These are phyloP conservation scores for Anguilla anguilla DNA, from an alignment of 2,797 vertebrate species.

Conservation along the genomic window DNA sequence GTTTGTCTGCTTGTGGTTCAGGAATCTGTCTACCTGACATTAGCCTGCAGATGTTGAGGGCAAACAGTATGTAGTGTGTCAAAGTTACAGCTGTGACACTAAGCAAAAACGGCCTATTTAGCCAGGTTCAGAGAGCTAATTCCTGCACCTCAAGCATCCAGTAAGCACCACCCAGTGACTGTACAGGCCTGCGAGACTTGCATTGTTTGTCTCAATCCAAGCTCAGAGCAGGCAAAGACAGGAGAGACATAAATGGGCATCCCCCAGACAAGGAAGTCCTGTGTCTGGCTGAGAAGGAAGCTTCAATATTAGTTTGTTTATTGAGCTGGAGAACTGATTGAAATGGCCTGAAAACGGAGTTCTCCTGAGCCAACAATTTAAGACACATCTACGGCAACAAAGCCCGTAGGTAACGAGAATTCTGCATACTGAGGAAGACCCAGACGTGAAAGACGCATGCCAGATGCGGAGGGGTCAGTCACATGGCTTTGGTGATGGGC, in stretches of 20 bases:
- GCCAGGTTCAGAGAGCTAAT: not conserved
- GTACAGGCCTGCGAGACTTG: not conserved
- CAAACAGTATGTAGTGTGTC: not conserved
- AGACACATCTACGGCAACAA: not conserved
- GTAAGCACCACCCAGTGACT: not conserved
- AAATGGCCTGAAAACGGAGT: slow-evolving; percentile 5
- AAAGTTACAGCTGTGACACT: not conserved
- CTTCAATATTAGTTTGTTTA: slow-evolving; percentile 7
- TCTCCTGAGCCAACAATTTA: not conserved
- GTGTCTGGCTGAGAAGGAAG: slow-evolving; percentile 10
- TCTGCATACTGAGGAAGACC: not conserved
- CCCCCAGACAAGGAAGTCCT: slow-evolving; percentile 5
- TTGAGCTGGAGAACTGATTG: slow-evolving; percentile 7
- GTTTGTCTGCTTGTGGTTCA: not conserved
- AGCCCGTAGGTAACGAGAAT: not conserved
- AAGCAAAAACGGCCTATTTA: not conserved
- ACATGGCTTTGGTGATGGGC: not conserved
- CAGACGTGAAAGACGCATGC: slow-evolving; percentile 15
- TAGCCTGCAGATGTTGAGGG: not conserved
- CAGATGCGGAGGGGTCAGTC: slow-evolving; percentile 15
- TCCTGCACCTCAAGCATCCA: not conserved
- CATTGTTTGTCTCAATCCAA: not conserved
- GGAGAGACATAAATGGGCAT: not conserved
- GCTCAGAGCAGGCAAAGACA: not conserved
- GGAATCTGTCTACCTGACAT: not conserved